phyloP scores from a whole-genome alignment of 1,140 invertebrate genomes.

The Copidosoma floridanum region DNA sequence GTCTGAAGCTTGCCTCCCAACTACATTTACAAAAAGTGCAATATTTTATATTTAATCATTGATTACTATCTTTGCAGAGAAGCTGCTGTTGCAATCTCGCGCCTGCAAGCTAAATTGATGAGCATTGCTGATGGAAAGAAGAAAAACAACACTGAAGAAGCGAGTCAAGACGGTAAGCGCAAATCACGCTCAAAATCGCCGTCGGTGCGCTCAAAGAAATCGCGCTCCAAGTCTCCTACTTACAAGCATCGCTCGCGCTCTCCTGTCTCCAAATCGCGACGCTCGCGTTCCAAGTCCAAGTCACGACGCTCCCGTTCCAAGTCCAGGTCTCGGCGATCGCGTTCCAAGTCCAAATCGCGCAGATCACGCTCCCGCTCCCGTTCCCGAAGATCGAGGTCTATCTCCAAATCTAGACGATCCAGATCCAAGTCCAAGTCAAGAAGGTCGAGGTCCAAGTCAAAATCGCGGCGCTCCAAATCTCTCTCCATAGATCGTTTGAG shows the following conservation, averaged over 20 bases:
- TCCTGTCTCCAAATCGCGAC: conserved; percentile 38
- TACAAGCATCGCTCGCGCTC: conserved; percentile 45
- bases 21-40: not conserved
- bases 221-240: conserved; percentile 46
- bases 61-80: conserved; percentile 42
- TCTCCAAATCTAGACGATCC: conserved; percentile 35
- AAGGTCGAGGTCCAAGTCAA: conserved; percentile 40
- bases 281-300: conserved; percentile 42
- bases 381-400: conserved; percentile 38
- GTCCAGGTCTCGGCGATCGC: conserved; percentile 35
- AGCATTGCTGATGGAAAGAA: conserved; percentile 60
- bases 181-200: conserved; percentile 50
- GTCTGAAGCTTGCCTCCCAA: too few species aligned
- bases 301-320: conserved; percentile 36
- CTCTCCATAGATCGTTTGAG: conserved; percentile 46
- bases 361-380: conserved; percentile 49
- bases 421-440: conserved; percentile 44
- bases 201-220: conserved; percentile 38
- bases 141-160: conserved; percentile 39
- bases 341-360: conserved; percentile 49
- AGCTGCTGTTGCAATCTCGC: conserved; percentile 57
- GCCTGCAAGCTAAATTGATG: conserved; percentile 63
- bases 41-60: not conserved
- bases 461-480: conserved; percentile 48
- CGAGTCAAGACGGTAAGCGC: conserved; percentile 39